Evolutionary conservation across 2,888 invertebrate species (phyloP), one percentile per base, ranked within the genome.

Genomic region (Lissonota sp.): DNA sequence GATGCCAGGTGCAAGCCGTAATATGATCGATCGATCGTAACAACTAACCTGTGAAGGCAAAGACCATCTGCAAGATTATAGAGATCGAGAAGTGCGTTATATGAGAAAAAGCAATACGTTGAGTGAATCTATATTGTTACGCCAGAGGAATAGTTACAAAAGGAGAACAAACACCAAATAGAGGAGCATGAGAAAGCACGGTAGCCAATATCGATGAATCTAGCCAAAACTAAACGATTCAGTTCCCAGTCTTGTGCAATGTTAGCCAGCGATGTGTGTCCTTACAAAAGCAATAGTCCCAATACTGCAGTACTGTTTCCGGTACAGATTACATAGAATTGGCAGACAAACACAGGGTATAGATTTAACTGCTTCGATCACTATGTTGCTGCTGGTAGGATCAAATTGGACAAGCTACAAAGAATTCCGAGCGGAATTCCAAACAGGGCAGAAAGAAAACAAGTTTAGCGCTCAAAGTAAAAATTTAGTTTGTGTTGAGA

Each of bases 201-300:
- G 63, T 46, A 64, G 73, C 53, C 73, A 73, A 73, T 73, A 64
- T 73, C 63, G 6, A 55, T 14, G 7, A 14, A 64, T 55, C 63
- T 44, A 26, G 37, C 12, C 37, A 14, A 55, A 57, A 70, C 58
- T 58, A 70, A 58, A 39, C 49, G 14, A 8, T 70, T 39, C 58
- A 58, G 39, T 39, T 58, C 37, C 26, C 58, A 60, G 39, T 70
- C 46, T 6, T 49, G 7, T 49, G 16, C 10, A 58, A 39, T 16
- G 46, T 44, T 40, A 14, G 58, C 26, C 46, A 46, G 16, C 10
- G 16, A 42, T 6, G 26, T 63, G 26, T 26, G 42, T 14, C n/a
- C 12, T 42, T 8, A 40, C 7, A 39, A 10, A 55, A 44, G 64
- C 39, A n/a, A 46, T 44, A 55, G 37, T 10, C 55, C 8, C 63